Evolutionary conservation across 2,113 vertebrate species (phyloP), one percentile per base, ranked within the genome.

Genomic region (Tylochromis polylepis): DNA sequence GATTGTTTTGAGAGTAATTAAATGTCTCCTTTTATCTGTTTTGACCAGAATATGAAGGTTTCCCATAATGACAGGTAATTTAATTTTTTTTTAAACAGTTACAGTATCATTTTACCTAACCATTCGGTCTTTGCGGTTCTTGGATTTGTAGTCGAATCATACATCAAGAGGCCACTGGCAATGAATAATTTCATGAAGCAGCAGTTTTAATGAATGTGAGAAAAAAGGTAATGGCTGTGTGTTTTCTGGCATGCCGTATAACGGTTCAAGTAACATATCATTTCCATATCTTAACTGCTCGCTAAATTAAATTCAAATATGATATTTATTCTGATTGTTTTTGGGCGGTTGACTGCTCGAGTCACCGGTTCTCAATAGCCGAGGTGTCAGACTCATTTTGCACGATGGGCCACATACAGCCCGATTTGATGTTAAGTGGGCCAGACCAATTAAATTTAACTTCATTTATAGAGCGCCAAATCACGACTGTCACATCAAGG

Each of bases 1-100:
- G 82, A 90, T 84, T 59, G 34, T 85, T 91, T 67, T 85, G 38
- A 77, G 81, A 85, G n/a, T 82, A 62, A 94, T 92, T 92, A 81
- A 88, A 93, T 84, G 75, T 92, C 94, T 94, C 89, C 92, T 90
- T 78, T 60, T 51, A 91, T 78, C 79, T 15, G 51, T 89, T 89
- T 84, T 75, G 46, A 93, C 56, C 89, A 82, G 87, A 83, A 78
- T 86, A 70, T 86, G 20, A 85, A 82, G 72, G 72, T 87, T 94
- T 87, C 87, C 58, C n/a, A 81, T 85, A 92, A 93, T 90, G 36
- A 90, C 87, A 79, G 83, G 81, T 75, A 79, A 81, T 93, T 83
- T 81, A 31, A 34, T 79, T 88, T 82, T 53, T 67, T 89, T 86
- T 78, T 2, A 85, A 87, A 84, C 85, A 65, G 31, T 94, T 93